A percentile compares a stretch with the other conserved stretches of the same genome.
phyloP scores from a whole-genome alignment of 2,113 vertebrate genomes.

The Rafetus swinhoei region DNA sequence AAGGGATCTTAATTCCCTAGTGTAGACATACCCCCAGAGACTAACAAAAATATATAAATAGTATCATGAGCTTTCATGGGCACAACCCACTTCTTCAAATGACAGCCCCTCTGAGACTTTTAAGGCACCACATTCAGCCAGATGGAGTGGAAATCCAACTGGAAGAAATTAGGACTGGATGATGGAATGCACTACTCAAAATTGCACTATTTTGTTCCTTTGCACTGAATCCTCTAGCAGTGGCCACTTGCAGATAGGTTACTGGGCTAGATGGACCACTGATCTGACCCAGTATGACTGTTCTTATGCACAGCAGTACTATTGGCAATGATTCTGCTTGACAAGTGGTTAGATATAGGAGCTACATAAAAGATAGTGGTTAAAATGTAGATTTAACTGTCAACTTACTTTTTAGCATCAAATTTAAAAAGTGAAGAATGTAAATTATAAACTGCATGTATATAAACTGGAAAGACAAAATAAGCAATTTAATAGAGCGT shows the following conservation, averaged over 20 bases:
- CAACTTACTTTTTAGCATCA: neutral
- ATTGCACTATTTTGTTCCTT: neutral
- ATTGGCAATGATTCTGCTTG: neutral
- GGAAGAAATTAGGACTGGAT: neutral
- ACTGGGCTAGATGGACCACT: too few species aligned
- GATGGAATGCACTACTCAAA: neutral
- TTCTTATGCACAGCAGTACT: neutral
- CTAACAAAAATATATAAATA: too few species aligned
- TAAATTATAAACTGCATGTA: neutral
- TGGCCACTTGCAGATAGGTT: too few species aligned
- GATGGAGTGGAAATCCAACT: too few species aligned
- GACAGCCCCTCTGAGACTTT: too few species aligned
- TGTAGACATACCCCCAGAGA: too few species aligned
- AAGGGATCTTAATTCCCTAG: too few species aligned
- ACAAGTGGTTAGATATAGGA: neutral
- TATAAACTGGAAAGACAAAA: neutral
- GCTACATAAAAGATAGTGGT: neutral
- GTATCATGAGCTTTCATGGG: too few species aligned
- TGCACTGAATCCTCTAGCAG: neutral
- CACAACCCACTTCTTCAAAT: too few species aligned
- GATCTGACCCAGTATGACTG: too few species aligned
- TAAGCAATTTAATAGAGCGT: neutral
- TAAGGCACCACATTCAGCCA: too few species aligned
- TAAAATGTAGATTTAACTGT: neutral
- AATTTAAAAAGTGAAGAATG: neutral